Percentiles rank a stretch among this genome's conserved stretches.
phyloP scores from a whole-genome alignment of 2,113 vertebrate species.

The Sinocyclocheilus anophthalmus region DNA sequence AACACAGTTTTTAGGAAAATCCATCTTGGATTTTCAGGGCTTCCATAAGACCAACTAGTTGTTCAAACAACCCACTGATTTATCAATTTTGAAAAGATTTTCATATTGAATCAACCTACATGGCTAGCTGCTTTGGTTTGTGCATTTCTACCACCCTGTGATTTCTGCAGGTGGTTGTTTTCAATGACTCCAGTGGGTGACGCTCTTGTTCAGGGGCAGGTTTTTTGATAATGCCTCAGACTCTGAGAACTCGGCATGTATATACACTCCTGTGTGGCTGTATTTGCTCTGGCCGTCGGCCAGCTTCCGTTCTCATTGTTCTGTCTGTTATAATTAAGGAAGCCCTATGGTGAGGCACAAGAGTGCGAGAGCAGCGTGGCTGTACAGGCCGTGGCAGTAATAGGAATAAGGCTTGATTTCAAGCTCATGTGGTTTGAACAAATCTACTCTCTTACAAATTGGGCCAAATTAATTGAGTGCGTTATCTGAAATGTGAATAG shows the following conservation, averaged over 20 bases:
- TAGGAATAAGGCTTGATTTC: conserved; percentile 59
- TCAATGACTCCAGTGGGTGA: conserved; percentile 34
- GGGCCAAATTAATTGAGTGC: conserved; percentile 65
- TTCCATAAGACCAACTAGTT: no score
- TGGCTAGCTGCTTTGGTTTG: background rate
- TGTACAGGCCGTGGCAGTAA: conserved; percentile 32
- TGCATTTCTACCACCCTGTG: background rate
- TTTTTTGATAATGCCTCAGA: background rate
- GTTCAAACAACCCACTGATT: background rate
- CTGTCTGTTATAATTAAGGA: conserved; percentile 70
- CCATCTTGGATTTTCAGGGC: no score
- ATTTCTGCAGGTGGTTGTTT: background rate
- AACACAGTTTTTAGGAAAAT: no score
- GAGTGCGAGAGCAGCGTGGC: background rate
- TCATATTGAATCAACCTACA: background rate
- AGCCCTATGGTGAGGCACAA: conserved; percentile 59
- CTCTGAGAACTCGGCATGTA: background rate
- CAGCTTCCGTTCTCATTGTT: conserved; percentile 55
- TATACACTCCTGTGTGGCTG: conserved; percentile 11
- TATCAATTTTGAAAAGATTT: background rate
- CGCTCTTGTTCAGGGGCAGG: conserved; percentile 45
- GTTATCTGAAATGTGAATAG: conserved; percentile 61
- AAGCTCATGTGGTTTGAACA: conserved; percentile 57
- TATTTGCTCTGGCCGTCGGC: conserved; percentile 41
- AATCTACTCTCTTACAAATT: conserved; percentile 53